Base-by-base conservation (phyloP, 2,888 invertebrate species). In the Pyrocoelia pectoralis region DNA sequence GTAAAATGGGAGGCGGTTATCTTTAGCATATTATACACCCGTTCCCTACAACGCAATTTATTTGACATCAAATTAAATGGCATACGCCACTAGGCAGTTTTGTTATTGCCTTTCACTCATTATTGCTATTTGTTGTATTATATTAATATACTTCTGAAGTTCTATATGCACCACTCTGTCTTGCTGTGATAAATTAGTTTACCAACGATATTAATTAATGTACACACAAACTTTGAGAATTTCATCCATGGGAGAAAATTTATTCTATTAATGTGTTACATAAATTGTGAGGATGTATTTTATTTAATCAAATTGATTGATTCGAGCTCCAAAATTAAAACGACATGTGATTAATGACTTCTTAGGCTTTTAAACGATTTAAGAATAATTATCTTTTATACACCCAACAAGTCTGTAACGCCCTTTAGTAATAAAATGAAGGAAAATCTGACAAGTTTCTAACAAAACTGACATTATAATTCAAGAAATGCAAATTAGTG, bases 181-280 rank as follows among this genome's bases (percentile, higher is more conserved):
- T 46, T 17, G 17, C 18, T n/a, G 18, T 46, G 46, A 46, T 46
- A 46, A 46, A 46, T 46, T 46, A 46, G 46, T 46, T 46, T 46
- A 46, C 46, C 46, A 46, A 46, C 13, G 46, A 15, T 46, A 46
- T 46, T 46, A 46, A 46, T 46, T 46, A 15, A 13, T 43, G 15
- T 13, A 43, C 15, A 43, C 41, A 15, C 8, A 43, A 15, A 15
- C 14, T 43, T 43, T 43, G 13, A 43, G 41, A 43, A 43, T 13
- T 15, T 43, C 13, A 43, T 43, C 13, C 15, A 8, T 13, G 13
- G 4, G 1, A 43, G 41, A 43, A 43, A 43, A 43, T 43, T 43
- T 43, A 43, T 43, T 15, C 41, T 15, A 33, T 33, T n/a, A 33
- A 33, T 33, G 33, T n/a, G n/a, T 33, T 24, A 24, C 6, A 33